Evolutionary conservation across 2,888 invertebrate genomes (phyloP), one percentile per base, ranked within the genome.

Genomic region (Lacanobia wlatinum): DNA sequence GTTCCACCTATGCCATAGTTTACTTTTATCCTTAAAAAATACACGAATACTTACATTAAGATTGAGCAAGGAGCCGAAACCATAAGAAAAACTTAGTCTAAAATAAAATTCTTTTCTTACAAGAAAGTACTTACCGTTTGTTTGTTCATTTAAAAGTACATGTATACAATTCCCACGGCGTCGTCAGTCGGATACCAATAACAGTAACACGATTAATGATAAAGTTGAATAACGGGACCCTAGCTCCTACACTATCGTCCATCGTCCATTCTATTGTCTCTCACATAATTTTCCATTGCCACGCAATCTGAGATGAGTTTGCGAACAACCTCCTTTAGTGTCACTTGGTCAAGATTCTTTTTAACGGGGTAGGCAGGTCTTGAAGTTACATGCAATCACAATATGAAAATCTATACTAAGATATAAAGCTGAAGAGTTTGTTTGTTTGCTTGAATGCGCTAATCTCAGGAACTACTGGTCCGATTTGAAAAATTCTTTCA

Each of bases 151-250:
- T 48, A 18, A 8, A 50, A 60, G 40, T 18, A 64, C 21, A 34
- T 18, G 60, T 21, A 52, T 16, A 34, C 23, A 21, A 62, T 84
- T 84, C 75, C 66, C 85, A 82, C 79, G 76, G 14, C 46, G 21
- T 12, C 53, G 48, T 43, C 50, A 48, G 48, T 52, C 53, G 38
- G 46, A 50, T n/a, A 56, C 59, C 48, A 78, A 59, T 61, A 71
- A 72, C 60, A 70, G 68, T 79, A 78, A 63, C 52, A 67, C 66
- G 40, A 72, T 75, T 46, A 71, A 82, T 48, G 62, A 78, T 70
- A 60, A 67, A 28, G 64, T 81, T 34, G 43, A 65, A 62, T 73
- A 83, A 84, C 85, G 76, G 83, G 56, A 38, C 23, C 23, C 55
- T 9, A 23, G 62, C 83, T 80, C 62, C 55, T 78, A 59, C 6